Evolutionary conservation across 1,140 invertebrate genomes (phyloP), one percentile per base, ranked within the genome.

Genomic region (Drosophila cardini): DNA sequence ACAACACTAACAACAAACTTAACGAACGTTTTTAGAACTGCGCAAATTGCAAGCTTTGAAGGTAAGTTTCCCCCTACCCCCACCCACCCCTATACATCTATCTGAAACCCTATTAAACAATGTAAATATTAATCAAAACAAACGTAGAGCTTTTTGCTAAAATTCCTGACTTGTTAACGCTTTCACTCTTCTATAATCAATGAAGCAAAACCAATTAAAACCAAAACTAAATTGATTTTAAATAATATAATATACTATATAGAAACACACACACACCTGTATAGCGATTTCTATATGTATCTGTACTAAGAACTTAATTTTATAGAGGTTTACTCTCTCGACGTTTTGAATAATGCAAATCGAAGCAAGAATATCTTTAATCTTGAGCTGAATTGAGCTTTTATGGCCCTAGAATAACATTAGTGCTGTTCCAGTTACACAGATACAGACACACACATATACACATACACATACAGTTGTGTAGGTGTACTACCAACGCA

Each of bases 1-100:
- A 9, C n/a, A 38, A n/a, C 32, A 64, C 58, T 48, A 74, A 80
- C 48, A 64, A 45, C 36, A 40, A 57, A 50, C 55, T 5, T 5
- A 50, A 32, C 53, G 48, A 62, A 58, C 69, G 71, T 82, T 82
- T 82, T 86, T 86, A 86, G 83, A 87, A 87, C 82, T 86, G 82
- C 82, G 82, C 82, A 87, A 82, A 85, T 78, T 77, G 79, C 74
- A 78, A 78, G 61, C 36, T 34, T 15, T 34, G 48, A 55, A 72
- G 63, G 70, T 72, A 38, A 72, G 70, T 72, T 13, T 11, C 10
- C 16, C 43, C 43, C 43, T 18, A 16, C 16, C 43, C 52, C 32
- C 4, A 50, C n/a, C 6, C 10, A 46, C 5, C 45, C 16, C 11
- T 18, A 52, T 26, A n/a, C n/a, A 26, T 26, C 21, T 26, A 26